phyloP scores from a whole-genome alignment of 2,113 vertebrate species.

The Okapia johnstoni region DNA sequence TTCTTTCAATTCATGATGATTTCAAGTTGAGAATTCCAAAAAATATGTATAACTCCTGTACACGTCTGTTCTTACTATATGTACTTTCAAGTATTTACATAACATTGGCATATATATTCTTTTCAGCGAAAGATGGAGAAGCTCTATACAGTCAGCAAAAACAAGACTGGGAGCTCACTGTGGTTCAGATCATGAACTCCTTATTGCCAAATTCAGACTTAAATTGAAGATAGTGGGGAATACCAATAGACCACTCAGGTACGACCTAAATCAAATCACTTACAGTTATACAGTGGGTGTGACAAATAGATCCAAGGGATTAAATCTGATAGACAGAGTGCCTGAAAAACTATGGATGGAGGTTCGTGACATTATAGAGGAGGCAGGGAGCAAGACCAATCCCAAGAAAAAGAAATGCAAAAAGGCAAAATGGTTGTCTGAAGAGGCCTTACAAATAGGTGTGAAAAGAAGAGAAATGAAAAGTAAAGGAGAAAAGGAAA shows the following conservation, averaged over 20 bases:
- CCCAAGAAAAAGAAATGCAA: background rate
- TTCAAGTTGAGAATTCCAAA: background rate
- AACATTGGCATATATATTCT: background rate
- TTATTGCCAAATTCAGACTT: background rate
- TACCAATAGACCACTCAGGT: background rate
- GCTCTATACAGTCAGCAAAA: background rate
- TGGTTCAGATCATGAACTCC: background rate
- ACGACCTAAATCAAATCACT: background rate
- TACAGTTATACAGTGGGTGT: background rate
- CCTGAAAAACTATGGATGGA: background rate
- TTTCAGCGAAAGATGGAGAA: background rate
- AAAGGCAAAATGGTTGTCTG: background rate
- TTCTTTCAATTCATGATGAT: background rate
- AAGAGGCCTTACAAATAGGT: too few relatives aligned
- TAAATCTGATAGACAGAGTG: background rate
- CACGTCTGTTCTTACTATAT: background rate
- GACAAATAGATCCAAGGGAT: background rate
- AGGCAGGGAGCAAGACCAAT: background rate
- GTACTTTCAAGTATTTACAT: background rate
- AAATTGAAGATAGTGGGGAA: background rate
- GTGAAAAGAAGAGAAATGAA: too few relatives aligned
- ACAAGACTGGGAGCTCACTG: background rate
- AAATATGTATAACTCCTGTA: background rate
- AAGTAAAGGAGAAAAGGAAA: too few relatives aligned
- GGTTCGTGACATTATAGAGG: background rate